phyloP scores from a whole-genome alignment of 1,140 invertebrate species.

The Cydia pomonella region DNA sequence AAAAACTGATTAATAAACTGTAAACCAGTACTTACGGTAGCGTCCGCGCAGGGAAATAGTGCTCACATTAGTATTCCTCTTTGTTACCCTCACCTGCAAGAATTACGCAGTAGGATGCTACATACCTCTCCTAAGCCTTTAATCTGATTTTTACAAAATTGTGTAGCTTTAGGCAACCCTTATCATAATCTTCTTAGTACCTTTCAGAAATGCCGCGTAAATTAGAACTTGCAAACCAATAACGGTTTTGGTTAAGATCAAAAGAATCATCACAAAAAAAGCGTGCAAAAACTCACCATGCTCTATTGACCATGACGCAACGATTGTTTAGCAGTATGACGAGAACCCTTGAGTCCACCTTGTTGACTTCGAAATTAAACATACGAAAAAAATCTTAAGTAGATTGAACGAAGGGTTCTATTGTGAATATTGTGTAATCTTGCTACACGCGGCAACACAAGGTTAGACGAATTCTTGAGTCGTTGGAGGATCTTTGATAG shows the following conservation, averaged over 20 bases:
- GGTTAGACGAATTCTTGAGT: slow-evolving; percentile 38
- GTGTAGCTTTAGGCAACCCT: slow-evolving; percentile 44
- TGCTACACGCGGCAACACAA: slow-evolving; percentile 61
- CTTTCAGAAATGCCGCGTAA: slow-evolving; percentile 51
- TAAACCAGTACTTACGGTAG: not conserved
- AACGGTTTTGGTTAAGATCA: slow-evolving; percentile 50
- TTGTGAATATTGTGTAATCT: slow-evolving; percentile 79
- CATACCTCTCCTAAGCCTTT: slow-evolving; percentile 34
- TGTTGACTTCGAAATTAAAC: slow-evolving; percentile 76
- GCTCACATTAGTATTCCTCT: not conserved
- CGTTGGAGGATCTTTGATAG: slow-evolving; percentile 34
- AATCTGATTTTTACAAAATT: slow-evolving; percentile 40
- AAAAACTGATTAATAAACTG: not conserved
- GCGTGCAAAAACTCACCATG: slow-evolving; percentile 60
- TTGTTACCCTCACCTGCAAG: not conserved
- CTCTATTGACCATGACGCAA: slow-evolving; percentile 77
- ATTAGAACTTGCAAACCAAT: slow-evolving; percentile 51
- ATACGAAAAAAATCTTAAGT: slow-evolving; percentile 72
- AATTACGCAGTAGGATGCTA: slow-evolving; percentile 8
- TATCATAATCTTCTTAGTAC: slow-evolving; percentile 49
- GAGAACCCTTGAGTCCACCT: slow-evolving; percentile 73
- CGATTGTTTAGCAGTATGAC: slow-evolving; percentile 77
- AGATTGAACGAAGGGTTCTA: slow-evolving; percentile 69
- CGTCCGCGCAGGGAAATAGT: not conserved
- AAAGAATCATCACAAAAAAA: slow-evolving; percentile 49